Base-by-base conservation (phyloP, 2,797 vertebrate genomes). In the Myioborus miniatus region DNA sequence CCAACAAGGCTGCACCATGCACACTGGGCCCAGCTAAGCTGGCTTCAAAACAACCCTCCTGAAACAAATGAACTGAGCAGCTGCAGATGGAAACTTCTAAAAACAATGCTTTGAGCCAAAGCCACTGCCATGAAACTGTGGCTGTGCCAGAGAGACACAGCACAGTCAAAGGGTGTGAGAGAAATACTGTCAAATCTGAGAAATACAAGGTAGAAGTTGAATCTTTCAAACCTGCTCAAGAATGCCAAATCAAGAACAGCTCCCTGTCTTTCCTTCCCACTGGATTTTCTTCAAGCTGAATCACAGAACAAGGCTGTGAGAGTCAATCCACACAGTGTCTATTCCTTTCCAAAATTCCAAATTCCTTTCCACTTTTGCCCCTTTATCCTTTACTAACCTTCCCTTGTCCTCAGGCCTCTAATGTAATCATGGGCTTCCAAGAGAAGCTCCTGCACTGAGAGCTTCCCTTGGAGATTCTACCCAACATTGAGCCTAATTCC, bases 1-100 rank as follows among this genome's bases (percentile, higher is more conserved):
- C 46, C 53, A n/a, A 3, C 1, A 27, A 50, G 56, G 19, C 39
- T 47, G 56, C n/a, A 70, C n/a, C 2, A 0, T 0, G 0, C 4
- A 8, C 27, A 15, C n/a, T 5, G 27, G 19, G 15, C 47, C 37
- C 16, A 60, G 34, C 34, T 30, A 27, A 60, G 16, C 34, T 21
- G 39, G 27, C 36, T 37, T 79, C 21, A 29, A 62, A 63, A 36
- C 13, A 65, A 47, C 18, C 5, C 43, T 47, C 32, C 34, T 1
- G 3, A 93, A 89, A 74, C 16, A 83, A 83, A 85, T 11, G 2
- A 85, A 63, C 47, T 16, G 32, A 80, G 60, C 27, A 67, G 34
- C 52, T 55, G 20, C 2, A 3, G 37, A 52, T 27, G 16, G 52
- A 77, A 91, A 62, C 26, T 10, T 69, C 55, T 62, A 41, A 43